phyloP scores from a whole-genome alignment of 2,797 vertebrate genomes.

The Catharus ustulatus region DNA sequence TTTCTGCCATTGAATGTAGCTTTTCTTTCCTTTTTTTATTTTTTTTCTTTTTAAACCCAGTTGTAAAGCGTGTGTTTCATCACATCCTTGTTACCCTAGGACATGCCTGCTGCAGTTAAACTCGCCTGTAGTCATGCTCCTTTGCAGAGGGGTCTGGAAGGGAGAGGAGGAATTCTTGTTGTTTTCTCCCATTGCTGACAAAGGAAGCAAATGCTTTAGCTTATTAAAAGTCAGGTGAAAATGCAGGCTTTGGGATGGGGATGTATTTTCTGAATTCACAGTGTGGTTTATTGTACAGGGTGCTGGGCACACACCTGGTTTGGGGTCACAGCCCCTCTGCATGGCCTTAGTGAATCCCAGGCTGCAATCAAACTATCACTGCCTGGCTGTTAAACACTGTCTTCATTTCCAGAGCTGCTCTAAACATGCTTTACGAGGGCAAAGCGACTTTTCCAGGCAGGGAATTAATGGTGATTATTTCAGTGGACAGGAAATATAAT shows the following conservation, averaged over 20 bases:
- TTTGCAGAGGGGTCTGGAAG: not conserved
- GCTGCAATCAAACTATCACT: not conserved
- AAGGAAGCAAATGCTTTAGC: not conserved
- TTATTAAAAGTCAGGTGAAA: not conserved
- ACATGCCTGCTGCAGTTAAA: slow-evolving; percentile 31
- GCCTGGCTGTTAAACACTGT: not conserved
- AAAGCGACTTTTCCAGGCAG: not conserved
- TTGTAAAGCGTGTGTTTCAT: slow-evolving; percentile 21
- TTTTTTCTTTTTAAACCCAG: not conserved
- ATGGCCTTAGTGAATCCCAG: not conserved
- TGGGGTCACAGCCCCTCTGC: not conserved
- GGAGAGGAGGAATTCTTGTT: not conserved
- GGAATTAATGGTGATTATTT: not conserved
- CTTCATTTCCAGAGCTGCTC: not conserved
- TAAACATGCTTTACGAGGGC: not conserved
- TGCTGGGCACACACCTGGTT: not conserved
- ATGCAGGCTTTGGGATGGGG: not conserved
- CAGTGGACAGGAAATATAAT: not conserved
- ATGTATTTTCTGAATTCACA: not conserved
- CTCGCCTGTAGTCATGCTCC: not conserved
- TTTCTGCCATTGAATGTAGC: slow-evolving; percentile 60
- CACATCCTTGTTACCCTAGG: slow-evolving; percentile 38
- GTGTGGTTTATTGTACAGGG: rapidly evolving
- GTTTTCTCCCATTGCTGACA: not conserved
- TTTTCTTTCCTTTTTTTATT: not conserved